Evolutionary conservation across 1,140 invertebrate species (phyloP).

Genomic region (Neodiprion pinetum): DNA sequence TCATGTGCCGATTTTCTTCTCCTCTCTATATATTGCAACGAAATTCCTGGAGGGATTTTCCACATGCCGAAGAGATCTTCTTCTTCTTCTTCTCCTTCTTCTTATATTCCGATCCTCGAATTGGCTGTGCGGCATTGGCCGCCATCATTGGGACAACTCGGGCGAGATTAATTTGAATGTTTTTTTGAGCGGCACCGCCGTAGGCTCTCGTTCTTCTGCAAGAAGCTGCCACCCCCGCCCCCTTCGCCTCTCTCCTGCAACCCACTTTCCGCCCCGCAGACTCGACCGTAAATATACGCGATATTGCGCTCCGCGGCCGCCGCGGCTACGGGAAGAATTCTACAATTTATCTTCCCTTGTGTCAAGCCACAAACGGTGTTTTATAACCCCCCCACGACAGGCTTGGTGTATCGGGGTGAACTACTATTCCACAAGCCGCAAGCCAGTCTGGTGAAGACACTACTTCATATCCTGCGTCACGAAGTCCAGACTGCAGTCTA

Average conservation of each 20-base stretch:
- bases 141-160: slow-evolving; percentile 54
- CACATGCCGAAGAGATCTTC: slow-evolving; percentile 14
- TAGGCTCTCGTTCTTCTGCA: slow-evolving; percentile 44
- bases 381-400: slow-evolving; percentile 11
- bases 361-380: slow-evolving; percentile 42
- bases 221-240: slow-evolving; percentile 36
- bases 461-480: too few relatives aligned
- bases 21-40: slow-evolving; percentile 17
- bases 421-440: too few relatives aligned
- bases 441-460: too few relatives aligned
- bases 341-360: slow-evolving; percentile 48
- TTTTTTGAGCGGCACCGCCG: slow-evolving; percentile 52
- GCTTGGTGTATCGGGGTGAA: too few relatives aligned
- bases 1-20: slow-evolving; percentile 26
- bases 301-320: slow-evolving; percentile 39
- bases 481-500: too few relatives aligned
- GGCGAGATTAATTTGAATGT: slow-evolving; percentile 59
- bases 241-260: slow-evolving; percentile 18
- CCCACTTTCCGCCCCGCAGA: slow-evolving; percentile 12
- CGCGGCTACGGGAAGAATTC: slow-evolving; percentile 37
- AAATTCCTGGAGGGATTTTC: slow-evolving; percentile 11
- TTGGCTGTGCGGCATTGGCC: slow-evolving; percentile 54
- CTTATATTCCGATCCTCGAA: too few relatives aligned
- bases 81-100: too few relatives aligned
- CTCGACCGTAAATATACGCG: slow-evolving; percentile 49